phyloP scores from a whole-genome alignment of 2,113 vertebrate genomes.

The Scomber japonicus region DNA sequence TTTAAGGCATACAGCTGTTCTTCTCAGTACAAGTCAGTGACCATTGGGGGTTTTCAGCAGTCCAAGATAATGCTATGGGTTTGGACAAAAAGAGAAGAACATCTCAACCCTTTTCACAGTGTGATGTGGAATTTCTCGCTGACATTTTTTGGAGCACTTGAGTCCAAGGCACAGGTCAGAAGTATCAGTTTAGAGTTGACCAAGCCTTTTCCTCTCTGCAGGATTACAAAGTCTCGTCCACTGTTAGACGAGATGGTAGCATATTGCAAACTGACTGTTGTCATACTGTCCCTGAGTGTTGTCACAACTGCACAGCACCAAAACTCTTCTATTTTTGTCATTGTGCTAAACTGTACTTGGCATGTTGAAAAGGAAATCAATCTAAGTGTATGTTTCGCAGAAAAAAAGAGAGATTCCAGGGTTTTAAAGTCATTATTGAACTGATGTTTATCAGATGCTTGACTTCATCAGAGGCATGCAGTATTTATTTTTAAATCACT shows the following conservation, averaged over 20 bases:
- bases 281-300: slow-evolving; percentile 3
- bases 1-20: background rate
- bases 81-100: slow-evolving; percentile 46
- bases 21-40: background rate
- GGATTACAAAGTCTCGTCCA: slow-evolving; percentile 27
- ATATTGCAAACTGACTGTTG: slow-evolving; percentile 21
- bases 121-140: slow-evolving; percentile 80
- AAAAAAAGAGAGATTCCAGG: background rate
- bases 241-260: background rate
- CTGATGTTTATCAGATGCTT: slow-evolving; percentile 32
- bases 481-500: slow-evolving; percentile 32
- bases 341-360: slow-evolving; percentile 13
- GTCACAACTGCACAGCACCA: slow-evolving; percentile 29
- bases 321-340: slow-evolving; percentile 33
- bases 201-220: slow-evolving; percentile 49
- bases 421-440: slow-evolving; percentile 12
- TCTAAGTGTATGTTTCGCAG: slow-evolving; percentile 24
- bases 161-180: slow-evolving; percentile 42
- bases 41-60: slow-evolving; percentile 1
- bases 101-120: slow-evolving; percentile 59
- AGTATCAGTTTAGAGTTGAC: slow-evolving; percentile 33
- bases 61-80: slow-evolving; percentile 12
- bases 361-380: slow-evolving; percentile 16
- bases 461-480: background rate
- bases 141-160: slow-evolving; percentile 36